Percentiles rank a stretch among this genome's conserved stretches.
phyloP scores from a whole-genome alignment of 1,140 invertebrate species.

The Oncopeltus fasciatus region DNA sequence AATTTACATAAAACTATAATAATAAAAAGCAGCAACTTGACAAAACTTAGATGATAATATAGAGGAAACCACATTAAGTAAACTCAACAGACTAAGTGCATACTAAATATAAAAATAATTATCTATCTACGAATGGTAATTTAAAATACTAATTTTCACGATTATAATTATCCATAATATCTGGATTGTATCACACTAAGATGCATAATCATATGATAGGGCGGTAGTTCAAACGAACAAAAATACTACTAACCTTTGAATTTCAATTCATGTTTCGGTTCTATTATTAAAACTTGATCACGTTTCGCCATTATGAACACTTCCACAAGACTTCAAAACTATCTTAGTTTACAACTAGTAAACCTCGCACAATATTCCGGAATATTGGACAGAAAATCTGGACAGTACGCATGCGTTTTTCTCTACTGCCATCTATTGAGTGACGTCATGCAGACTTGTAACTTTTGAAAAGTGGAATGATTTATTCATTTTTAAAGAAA shows the following conservation, averaged over 20 bases:
- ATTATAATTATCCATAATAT: background rate
- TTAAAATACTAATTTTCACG: too few relatives aligned
- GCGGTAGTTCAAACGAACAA: constrained; percentile 15
- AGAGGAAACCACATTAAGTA: too few relatives aligned
- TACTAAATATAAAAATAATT: too few relatives aligned
- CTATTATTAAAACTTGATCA: constrained; percentile 54
- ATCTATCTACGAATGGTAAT: too few relatives aligned
- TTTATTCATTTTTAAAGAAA: too few relatives aligned
- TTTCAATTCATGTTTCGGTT: constrained; percentile 53
- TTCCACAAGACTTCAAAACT: background rate
- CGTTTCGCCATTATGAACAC: constrained; percentile 31
- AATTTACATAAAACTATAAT: background rate
- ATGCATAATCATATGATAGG: too few relatives aligned
- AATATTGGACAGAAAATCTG: constrained; percentile 2
- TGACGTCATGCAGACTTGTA: constrained; percentile 3
- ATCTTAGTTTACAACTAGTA: too few relatives aligned
- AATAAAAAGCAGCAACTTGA: too few relatives aligned
- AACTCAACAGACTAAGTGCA: too few relatives aligned
- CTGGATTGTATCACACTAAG: background rate
- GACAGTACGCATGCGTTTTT: constrained; percentile 8
- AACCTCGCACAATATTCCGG: constrained; percentile 10
- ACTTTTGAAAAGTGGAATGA: background rate
- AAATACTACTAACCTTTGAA: constrained; percentile 44
- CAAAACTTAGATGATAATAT: too few relatives aligned
- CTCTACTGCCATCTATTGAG: background rate